Base-by-base conservation (phyloP, 2,888 invertebrate genomes). In the Microctonus hyperodae region DNA sequence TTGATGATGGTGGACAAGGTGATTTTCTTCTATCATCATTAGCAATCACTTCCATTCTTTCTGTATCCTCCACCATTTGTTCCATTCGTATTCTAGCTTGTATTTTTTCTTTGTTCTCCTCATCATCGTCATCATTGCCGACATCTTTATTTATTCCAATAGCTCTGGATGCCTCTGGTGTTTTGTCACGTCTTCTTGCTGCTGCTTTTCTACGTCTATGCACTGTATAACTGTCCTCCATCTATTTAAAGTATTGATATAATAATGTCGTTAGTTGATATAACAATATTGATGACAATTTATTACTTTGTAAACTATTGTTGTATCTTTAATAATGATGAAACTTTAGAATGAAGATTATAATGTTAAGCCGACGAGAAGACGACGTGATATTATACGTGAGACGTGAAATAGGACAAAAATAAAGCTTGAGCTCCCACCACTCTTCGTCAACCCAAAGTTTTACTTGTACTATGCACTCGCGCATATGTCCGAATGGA, bases 151-250 rank as follows among this genome's bases (percentile, higher is more conserved):
- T 68, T 31, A 62, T 69, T 25, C 64, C 67, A 63, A 62, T 55
- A 37, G 66, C 53, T 20, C 71, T 73, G 65, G 75, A 72, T 0
- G 81, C 79, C 2, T 82, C 82, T 22, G 81, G 81, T 7, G 82
- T 81, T 69, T 83, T 82, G 64, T 80, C 81, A 64, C 81, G 80
- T 64, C 74, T 79, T 58, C 74, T 80, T 35, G 77, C 78, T 70
- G 73, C 72, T 22, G 80, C 81, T 66, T 82, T 80, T 28, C 83
- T 80, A 56, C 83, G 81, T 71, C 82, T 74, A 72, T 83, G 81
- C 71, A 82, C 80, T 72, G 78, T 77, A 74, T 83, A 83, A 75
- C 81, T 82, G 72, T 83, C 82, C 76, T 83, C 83, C 82, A 84
- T 84, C 60, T 58, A 28, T 58, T 40, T 50, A n/a, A n/a, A n/a